phyloP scores from a whole-genome alignment of 2,113 vertebrate genomes.

The Anguilla rostrata region DNA sequence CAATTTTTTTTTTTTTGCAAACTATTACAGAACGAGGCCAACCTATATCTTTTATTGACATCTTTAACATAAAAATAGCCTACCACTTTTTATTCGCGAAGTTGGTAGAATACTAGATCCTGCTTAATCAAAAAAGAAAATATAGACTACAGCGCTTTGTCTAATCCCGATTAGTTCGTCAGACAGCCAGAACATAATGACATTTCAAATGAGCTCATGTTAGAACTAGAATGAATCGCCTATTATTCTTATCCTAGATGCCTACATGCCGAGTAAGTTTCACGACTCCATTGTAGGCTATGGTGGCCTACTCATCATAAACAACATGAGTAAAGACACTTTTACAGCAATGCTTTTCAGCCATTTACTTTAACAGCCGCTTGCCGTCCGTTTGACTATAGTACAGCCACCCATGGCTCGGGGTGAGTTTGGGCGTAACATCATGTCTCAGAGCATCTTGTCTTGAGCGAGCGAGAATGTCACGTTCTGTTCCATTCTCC shows the following conservation, averaged over 20 bases:
- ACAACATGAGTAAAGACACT: not conserved
- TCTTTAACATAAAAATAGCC: not conserved
- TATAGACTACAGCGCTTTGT: not conserved
- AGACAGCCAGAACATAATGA: not conserved
- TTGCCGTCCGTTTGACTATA: not conserved
- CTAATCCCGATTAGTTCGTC: not conserved
- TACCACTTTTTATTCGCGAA: too few relatives aligned
- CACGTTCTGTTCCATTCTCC: constrained; percentile 28
- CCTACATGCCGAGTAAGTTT: not conserved
- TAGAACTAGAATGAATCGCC: not conserved
- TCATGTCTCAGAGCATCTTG: not conserved
- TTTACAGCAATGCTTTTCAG: not conserved
- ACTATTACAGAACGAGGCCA: too few relatives aligned
- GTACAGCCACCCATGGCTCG: constrained; percentile 1
- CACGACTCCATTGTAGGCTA: not conserved
- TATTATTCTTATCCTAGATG: not conserved
- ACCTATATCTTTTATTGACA: not conserved
- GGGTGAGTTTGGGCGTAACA: not conserved
- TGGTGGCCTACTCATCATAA: not conserved
- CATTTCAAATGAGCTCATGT: not conserved
- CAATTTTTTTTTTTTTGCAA: too few relatives aligned
- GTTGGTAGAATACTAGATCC: too few relatives aligned
- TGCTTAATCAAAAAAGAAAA: not conserved
- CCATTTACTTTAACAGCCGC: not conserved
- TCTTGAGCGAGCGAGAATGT: constrained; percentile 18